These are phyloP conservation scores for Linnaemya vulpina DNA, from an alignment of 2,888 invertebrate species.

Conservation along the genomic window DNA sequence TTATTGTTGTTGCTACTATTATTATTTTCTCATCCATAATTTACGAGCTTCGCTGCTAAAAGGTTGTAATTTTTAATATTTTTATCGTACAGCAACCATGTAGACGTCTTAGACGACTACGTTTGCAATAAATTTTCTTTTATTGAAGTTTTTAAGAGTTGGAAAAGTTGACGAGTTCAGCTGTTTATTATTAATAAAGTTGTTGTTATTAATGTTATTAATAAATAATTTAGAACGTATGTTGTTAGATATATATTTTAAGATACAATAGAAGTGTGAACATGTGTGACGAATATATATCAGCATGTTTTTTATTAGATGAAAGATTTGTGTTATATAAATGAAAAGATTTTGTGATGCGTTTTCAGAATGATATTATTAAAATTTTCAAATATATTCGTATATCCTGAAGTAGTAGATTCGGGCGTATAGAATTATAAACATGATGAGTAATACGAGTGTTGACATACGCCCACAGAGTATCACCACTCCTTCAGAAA, in stretches of 20 bases:
- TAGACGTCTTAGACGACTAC: conserved; percentile 23
- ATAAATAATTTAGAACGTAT: conserved; percentile 7
- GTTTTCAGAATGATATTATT: no score
- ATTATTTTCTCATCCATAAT: conserved; percentile 59
- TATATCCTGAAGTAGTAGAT: no score
- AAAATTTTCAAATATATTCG: no score
- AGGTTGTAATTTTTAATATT: conserved; percentile 46
- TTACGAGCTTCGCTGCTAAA: conserved; percentile 46
- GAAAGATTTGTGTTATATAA: no score
- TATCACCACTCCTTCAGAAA: no score
- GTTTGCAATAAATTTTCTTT: conserved; percentile 52
- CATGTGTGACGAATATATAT: no score
- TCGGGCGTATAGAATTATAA: no score
- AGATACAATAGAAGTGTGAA: no score
- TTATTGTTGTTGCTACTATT: background rate
- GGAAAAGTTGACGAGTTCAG: conserved; percentile 1
- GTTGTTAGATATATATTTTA: background rate
- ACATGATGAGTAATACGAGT: no score
- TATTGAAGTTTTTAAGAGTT: conserved; percentile 38
- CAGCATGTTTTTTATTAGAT: no score
- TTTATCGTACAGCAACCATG: conserved; percentile 41
- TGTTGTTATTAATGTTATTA: conserved; percentile 33
- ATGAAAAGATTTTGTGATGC: no score
- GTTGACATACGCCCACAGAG: no score
- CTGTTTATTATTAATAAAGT: conserved; percentile 42